Evolutionary conservation across 1,140 invertebrate species (phyloP).

Genomic region (Mizuhopecten yessoensis): DNA sequence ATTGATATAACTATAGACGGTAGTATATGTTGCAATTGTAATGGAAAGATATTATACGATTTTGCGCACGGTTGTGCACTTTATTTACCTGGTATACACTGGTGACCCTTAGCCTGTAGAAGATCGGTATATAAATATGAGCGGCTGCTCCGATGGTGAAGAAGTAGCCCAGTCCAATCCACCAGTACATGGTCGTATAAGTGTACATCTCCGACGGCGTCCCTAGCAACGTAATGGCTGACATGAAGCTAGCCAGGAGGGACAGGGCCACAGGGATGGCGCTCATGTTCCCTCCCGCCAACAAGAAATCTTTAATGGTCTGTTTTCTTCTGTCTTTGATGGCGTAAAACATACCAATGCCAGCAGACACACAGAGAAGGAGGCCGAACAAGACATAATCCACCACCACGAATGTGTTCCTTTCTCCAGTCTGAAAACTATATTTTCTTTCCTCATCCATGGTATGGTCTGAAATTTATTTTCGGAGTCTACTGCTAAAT

Average conservation of each 20-base stretch:
- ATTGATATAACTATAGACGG: too few relatives aligned
- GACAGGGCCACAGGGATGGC: constrained; percentile 73
- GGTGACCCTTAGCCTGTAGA: constrained; percentile 91
- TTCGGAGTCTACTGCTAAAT: too few relatives aligned
- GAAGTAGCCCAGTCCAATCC: constrained; percentile 78
- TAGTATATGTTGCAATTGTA: too few relatives aligned
- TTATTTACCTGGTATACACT: constrained; percentile 94
- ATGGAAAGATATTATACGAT: too few relatives aligned
- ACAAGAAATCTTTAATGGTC: constrained; percentile 90
- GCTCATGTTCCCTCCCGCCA: constrained; percentile 91
- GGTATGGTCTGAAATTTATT: not conserved
- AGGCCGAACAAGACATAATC: constrained; percentile 62
- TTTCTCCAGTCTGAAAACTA: constrained; percentile 56
- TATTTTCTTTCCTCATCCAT: constrained; percentile 44
- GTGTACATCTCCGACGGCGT: constrained; percentile 73
- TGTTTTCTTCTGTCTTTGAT: constrained; percentile 92
- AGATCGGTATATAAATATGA: constrained; percentile 93
- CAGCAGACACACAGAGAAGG: constrained; percentile 80
- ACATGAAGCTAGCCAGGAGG: constrained; percentile 91
- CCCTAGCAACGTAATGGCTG: constrained; percentile 94
- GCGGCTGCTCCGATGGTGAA: constrained; percentile 91
- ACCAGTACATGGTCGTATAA: constrained; percentile 70
- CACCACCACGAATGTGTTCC: constrained; percentile 46
- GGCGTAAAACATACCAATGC: constrained; percentile 90
- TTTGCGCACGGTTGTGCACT: too few relatives aligned